Base-by-base conservation (phyloP, 2,113 vertebrate genomes). In the Sander vitreus region DNA sequence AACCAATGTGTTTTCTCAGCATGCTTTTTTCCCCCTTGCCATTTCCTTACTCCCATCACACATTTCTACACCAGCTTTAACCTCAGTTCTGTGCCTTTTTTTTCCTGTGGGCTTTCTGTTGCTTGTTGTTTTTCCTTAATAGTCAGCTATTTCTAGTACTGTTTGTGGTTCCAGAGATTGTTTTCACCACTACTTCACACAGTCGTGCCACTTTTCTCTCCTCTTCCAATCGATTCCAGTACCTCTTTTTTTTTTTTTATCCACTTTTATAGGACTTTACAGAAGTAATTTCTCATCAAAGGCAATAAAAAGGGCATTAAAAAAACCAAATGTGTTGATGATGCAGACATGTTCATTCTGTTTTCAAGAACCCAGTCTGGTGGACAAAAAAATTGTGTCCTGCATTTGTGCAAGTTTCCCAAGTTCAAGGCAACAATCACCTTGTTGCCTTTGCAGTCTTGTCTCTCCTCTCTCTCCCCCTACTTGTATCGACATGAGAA, bases 1-100 rank as follows among this genome's bases (percentile, higher is more conserved):
- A 76, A 51, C 36, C 45, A 71, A 74, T 63, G 68, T 15, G 14
- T 80, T 80, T 85, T 58, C 64, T 70, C 72, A 18, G 73, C 25
- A 65, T 6, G 1, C 53, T 57, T 45, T 71, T 39, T 33, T 6
- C 6, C 33, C 36, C 7, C 14, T n/a, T 62, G 18, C 21, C 33
- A 30, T 67, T 78, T 83, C 16, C 25, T 80, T 51, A 43, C 18
- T 72, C 21, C 21, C 23, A 19, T 71, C 67, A 69, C 72, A 60
- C 7, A 33, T 73, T 43, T 58, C 53, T 47, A 8, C n/a, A 11
- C 45, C 47, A 5, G 27, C 36, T 57, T 39, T 51, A 59, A 55
- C 58, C 50, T 64, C 57, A 9, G 12, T 19, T 10, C 67, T 48
- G 39, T 43, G 9, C 10, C 39, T 47, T 58, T 53, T 53, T 62